Percentiles rank a stretch among this genome's conserved stretches.
Evolutionary conservation across 2,888 invertebrate genomes (phyloP).

Genomic region (Cryptophagus acutangulus): DNA sequence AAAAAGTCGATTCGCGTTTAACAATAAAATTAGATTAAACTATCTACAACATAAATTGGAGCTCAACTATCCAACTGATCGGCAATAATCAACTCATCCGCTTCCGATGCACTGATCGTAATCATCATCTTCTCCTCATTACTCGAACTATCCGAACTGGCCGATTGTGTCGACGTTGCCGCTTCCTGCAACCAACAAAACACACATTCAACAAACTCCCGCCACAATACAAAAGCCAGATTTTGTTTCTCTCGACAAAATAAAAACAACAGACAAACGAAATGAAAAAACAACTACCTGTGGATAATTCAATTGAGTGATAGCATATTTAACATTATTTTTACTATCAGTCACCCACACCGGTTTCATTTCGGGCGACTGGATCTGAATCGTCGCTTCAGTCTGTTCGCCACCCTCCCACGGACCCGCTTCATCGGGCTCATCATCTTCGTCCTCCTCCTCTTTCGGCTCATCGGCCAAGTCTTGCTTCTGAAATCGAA

Average conservation of each 20-base stretch:
- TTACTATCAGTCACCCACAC: conserved; percentile 45
- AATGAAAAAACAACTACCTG: conserved; percentile 43
- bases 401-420: conserved; percentile 30
- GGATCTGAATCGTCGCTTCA: conserved; percentile 20
- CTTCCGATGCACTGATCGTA: conserved; percentile 60
- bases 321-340: conserved; percentile 46
- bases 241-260: no score
- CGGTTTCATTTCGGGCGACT: conserved; percentile 33
- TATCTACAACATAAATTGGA: conserved; percentile 18
- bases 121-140: conserved; percentile 75
- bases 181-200: conserved; percentile 53
- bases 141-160: conserved; percentile 64
- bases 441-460: background rate
- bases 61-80: conserved; percentile 50
- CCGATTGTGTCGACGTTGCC: conserved; percentile 69
- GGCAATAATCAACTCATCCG: conserved; percentile 46
- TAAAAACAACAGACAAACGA: no score
- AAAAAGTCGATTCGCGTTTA: no score
- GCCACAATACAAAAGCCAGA: background rate
- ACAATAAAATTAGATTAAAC: background rate
- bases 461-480: conserved; percentile 22
- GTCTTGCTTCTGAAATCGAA: conserved; percentile 33
- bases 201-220: background rate
- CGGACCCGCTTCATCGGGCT: conserved; percentile 26
- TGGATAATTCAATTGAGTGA: conserved; percentile 47